Evolutionary conservation across 2,797 vertebrate genomes (phyloP).

Genomic region (Acropternis orthonyx): DNA sequence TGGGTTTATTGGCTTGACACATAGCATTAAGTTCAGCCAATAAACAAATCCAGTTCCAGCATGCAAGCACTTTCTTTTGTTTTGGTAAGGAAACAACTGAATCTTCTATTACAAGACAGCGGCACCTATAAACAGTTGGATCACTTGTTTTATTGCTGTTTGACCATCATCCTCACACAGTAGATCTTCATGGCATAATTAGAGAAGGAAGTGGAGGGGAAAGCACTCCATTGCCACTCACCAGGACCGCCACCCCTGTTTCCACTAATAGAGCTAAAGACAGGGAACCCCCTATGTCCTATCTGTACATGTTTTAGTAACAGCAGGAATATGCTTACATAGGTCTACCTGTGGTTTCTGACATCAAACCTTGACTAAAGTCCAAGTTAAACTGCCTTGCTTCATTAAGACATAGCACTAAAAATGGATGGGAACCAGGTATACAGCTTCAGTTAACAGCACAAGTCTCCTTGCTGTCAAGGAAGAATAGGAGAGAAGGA

Average conservation of each 20-base stretch:
- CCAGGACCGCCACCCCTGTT: background rate
- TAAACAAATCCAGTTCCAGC: background rate
- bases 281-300: background rate
- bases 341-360: background rate
- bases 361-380: background rate
- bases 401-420: background rate
- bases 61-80: background rate
- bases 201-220: conserved; percentile 4
- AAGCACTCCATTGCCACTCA: background rate
- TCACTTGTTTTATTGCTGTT: conserved; percentile 8
- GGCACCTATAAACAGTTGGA: background rate
- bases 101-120: background rate
- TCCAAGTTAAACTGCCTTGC: background rate
- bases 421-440: background rate
- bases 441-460: background rate
- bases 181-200: background rate
- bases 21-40: background rate
- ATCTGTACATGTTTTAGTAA: background rate
- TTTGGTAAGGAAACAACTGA: background rate
- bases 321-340: background rate
- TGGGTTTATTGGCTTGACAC: background rate
- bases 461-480: background rate
- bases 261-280: background rate
- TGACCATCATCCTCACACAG: background rate
- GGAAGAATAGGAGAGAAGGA: background rate